Conservation (phyloP, 2,113 vertebrate species). For the Neopipo cinnamomea region DNA sequence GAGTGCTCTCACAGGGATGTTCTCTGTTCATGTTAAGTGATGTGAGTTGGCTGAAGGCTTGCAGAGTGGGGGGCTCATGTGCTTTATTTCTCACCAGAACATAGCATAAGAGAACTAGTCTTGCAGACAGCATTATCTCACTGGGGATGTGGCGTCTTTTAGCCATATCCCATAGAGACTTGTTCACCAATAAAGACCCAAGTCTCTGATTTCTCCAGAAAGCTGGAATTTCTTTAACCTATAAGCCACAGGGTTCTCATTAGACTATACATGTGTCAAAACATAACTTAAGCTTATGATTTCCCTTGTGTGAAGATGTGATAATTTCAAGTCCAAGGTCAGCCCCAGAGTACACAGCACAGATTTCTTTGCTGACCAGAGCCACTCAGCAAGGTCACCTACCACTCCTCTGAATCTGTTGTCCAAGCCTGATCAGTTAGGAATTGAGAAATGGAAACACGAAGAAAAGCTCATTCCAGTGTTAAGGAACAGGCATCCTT, state of each 20-base stretch:
- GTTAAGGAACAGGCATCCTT: background rate
- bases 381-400: background rate
- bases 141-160: background rate
- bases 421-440: background rate
- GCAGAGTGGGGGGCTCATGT: background rate
- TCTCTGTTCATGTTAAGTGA: background rate
- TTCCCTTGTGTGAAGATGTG: background rate
- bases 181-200: background rate
- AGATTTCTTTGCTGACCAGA: background rate
- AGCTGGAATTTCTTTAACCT: background rate
- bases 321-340: background rate
- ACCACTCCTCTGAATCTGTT: background rate
- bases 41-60: background rate
- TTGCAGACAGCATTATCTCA: background rate
- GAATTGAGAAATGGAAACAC: background rate
- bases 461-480: background rate
- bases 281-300: background rate
- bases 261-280: background rate
- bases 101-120: background rate
- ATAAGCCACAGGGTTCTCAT: background rate
- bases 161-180: fast-evolving
- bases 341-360: background rate
- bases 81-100: background rate
- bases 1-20: background rate
- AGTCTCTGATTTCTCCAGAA: background rate